A percentile compares a stretch with the other conserved stretches of the same genome.
Conservation (phyloP, 2,113 vertebrate species). For the Xenus cinereus region DNA sequence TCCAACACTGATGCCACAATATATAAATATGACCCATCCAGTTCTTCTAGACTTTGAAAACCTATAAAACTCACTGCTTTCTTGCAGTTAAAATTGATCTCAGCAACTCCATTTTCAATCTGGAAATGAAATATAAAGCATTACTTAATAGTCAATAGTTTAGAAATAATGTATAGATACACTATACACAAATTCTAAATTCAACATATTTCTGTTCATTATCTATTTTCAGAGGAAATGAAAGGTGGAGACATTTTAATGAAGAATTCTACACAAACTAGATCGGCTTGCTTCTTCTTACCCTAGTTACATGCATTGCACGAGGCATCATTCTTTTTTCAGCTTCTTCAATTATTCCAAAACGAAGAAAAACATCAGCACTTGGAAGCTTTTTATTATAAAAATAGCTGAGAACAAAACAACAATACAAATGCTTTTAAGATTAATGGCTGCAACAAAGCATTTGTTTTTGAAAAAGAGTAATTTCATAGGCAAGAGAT, state of each 20-base stretch:
- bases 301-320: slow-evolving; percentile 55
- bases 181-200: not conserved
- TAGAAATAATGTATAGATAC: not conserved
- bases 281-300: slow-evolving; percentile 33
- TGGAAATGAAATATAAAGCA: not conserved
- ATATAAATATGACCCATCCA: slow-evolving; percentile 72
- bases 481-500: not conserved
- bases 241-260: not conserved
- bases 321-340: slow-evolving; percentile 72
- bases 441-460: not conserved
- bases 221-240: not conserved
- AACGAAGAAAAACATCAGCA: slow-evolving; percentile 74
- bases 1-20: slow-evolving; percentile 74
- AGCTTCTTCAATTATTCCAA: slow-evolving; percentile 71
- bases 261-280: not conserved
- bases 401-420: slow-evolving; percentile 75
- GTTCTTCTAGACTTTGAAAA: slow-evolving; percentile 62
- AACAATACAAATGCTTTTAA: not conserved
- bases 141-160: not conserved
- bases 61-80: slow-evolving; percentile 59
- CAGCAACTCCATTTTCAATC: slow-evolving; percentile 72
- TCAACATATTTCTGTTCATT: not conserved
- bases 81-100: slow-evolving; percentile 68
- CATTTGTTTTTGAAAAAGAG: not conserved
- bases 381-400: slow-evolving; percentile 70